phyloP scores from a whole-genome alignment of 1,140 invertebrate genomes.

The Helicoverpa armigera region DNA sequence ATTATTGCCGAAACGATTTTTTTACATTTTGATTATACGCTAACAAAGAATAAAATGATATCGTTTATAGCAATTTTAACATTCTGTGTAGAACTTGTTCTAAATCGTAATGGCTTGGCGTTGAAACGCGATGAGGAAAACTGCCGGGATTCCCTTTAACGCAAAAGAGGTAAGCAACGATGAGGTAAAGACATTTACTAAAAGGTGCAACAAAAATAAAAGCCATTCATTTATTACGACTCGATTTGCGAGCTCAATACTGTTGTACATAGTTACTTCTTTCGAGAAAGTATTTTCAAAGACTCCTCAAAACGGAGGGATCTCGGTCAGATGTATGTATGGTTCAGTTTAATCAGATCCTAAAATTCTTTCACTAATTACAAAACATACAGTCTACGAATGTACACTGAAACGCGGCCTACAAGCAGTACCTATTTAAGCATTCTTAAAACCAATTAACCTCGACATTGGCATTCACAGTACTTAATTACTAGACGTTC shows the following conservation, averaged over 20 bases:
- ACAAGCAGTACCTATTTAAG: neutral
- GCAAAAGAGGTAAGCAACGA: neutral
- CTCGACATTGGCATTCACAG: constrained; percentile 42
- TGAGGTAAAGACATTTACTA: neutral
- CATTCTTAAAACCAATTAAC: constrained; percentile 27
- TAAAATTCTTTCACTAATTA: too few species aligned
- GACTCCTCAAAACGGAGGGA: too few species aligned
- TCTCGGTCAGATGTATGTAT: too few species aligned
- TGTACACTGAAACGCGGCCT: too few species aligned
- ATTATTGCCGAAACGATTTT: too few species aligned
- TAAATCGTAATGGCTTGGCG: neutral
- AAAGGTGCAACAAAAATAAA: neutral
- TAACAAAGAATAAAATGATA: too few species aligned
- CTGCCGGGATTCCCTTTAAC: neutral
- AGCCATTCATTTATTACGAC: neutral
- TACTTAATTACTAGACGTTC: neutral
- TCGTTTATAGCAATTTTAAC: neutral
- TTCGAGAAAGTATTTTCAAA: too few species aligned
- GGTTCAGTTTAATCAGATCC: too few species aligned
- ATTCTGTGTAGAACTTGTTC: neutral
- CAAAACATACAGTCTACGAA: too few species aligned
- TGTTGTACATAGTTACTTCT: too few species aligned
- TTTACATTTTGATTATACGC: too few species aligned
- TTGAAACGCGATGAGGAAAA: constrained; percentile 9
- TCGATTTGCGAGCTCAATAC: too few species aligned